Conservation (phyloP, 2,797 vertebrate genomes). For the Peromyscus melanophrys region DNA sequence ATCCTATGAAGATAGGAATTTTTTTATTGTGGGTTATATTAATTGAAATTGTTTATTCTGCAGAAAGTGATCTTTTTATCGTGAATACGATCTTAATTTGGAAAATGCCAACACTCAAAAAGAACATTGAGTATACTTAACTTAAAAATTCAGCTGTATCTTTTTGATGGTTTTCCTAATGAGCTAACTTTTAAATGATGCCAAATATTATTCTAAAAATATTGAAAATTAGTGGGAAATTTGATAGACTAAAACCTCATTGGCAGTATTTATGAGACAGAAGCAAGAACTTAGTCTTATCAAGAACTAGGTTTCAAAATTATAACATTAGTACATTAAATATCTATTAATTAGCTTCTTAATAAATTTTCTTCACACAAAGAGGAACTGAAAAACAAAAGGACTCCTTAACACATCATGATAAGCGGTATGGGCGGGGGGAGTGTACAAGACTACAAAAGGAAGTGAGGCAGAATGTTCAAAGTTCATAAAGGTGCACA, state of each 20-base stretch:
- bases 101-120: constrained; percentile 22
- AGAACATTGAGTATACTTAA: background rate
- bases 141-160: background rate
- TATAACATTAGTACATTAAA: constrained; percentile 6
- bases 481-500: constrained; percentile 24
- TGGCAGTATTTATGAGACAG: background rate
- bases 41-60: background rate
- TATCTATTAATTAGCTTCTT: background rate
- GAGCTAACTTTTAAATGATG: constrained; percentile 29
- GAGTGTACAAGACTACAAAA: background rate
- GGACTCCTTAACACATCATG: background rate
- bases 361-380: background rate
- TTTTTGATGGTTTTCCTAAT: background rate
- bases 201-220: background rate
- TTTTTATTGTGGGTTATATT: background rate
- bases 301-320: constrained; percentile 31
- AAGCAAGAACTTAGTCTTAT: background rate
- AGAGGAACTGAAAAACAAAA: background rate
- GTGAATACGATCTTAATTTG: background rate
- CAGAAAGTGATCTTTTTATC: background rate
- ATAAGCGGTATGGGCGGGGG: background rate
- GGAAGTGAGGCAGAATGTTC: background rate
- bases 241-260: background rate
- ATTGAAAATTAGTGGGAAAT: background rate
- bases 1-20: background rate